A percentile compares a stretch with the other conserved stretches of the same genome.
Conservation (phyloP, 1,140 invertebrate genomes). For the Achroia grisella region DNA sequence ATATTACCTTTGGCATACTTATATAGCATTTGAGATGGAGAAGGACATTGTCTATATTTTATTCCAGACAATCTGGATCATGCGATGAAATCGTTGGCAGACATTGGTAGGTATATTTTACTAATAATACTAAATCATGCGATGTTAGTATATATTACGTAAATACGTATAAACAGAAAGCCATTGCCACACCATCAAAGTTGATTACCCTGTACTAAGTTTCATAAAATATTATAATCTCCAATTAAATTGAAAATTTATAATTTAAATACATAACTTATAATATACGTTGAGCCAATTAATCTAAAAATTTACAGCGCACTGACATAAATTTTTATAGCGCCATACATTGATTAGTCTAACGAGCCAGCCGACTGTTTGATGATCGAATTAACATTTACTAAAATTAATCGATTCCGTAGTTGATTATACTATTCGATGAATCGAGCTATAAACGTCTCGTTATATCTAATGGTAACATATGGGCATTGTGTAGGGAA, state of each 20-base stretch:
- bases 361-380: constrained; percentile 51
- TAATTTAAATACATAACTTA: constrained; percentile 34
- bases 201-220: background rate
- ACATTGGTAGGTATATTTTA: too few species aligned
- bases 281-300: constrained; percentile 26
- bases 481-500: constrained; percentile 46
- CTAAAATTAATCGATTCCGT: constrained; percentile 58
- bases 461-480: constrained; percentile 59
- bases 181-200: too few species aligned
- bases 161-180: too few species aligned
- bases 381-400: constrained; percentile 58
- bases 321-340: constrained; percentile 47
- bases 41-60: too few species aligned
- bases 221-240: constrained; percentile 26
- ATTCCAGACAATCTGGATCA: too few species aligned
- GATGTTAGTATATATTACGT: too few species aligned
- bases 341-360: constrained; percentile 57
- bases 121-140: too few species aligned
- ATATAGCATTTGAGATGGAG: too few species aligned
- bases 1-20: too few species aligned
- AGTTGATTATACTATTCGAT: constrained; percentile 34
- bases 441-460: constrained; percentile 54
- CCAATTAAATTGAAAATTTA: constrained; percentile 47
- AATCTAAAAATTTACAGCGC: constrained; percentile 38
- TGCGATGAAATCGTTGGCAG: too few species aligned